Evolutionary conservation across 1,140 invertebrate genomes (phyloP).

Genomic region (Cephus cinctus): DNA sequence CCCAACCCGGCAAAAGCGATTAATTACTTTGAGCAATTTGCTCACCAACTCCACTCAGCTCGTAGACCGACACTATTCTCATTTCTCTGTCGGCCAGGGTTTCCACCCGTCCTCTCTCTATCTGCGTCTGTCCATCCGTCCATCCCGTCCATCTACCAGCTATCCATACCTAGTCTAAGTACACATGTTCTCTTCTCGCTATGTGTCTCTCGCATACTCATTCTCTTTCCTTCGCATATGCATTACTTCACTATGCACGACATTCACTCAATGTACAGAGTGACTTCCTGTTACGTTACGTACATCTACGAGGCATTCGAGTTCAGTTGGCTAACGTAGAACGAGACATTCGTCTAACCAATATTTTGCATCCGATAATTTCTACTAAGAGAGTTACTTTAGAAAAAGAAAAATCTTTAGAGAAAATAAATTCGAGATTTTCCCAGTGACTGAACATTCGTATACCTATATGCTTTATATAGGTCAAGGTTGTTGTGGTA

Average conservation of each 20-base stretch:
- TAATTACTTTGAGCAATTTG: conserved; percentile 56
- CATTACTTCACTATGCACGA: conserved; percentile 11
- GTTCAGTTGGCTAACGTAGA: conserved; percentile 35
- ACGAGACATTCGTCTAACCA: too few species aligned
- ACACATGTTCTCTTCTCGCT: conserved; percentile 9
- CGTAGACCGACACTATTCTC: conserved; percentile 53
- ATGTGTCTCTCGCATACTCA: neutral
- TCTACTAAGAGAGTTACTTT: conserved; percentile 20
- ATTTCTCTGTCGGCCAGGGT: conserved; percentile 38
- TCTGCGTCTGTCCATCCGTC: conserved; percentile 20
- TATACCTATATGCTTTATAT: too few species aligned
- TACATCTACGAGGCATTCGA: conserved; percentile 29
- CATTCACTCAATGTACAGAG: conserved; percentile 35
- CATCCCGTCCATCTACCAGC: conserved; percentile 13
- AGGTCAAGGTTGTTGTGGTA: too few species aligned
- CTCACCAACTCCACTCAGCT: conserved; percentile 52
- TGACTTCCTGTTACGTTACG: conserved; percentile 39
- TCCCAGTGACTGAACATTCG: too few species aligned
- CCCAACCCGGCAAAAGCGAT: conserved; percentile 52
- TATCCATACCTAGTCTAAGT: too few species aligned
- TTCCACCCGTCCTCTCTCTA: conserved; percentile 13
- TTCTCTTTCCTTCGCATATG: neutral
- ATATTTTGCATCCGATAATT: conserved; percentile 33
- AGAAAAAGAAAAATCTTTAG: too few species aligned
- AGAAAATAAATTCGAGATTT: too few species aligned